Base-by-base conservation (phyloP, 2,113 vertebrate genomes). In the Syrrhaptes paradoxus region DNA sequence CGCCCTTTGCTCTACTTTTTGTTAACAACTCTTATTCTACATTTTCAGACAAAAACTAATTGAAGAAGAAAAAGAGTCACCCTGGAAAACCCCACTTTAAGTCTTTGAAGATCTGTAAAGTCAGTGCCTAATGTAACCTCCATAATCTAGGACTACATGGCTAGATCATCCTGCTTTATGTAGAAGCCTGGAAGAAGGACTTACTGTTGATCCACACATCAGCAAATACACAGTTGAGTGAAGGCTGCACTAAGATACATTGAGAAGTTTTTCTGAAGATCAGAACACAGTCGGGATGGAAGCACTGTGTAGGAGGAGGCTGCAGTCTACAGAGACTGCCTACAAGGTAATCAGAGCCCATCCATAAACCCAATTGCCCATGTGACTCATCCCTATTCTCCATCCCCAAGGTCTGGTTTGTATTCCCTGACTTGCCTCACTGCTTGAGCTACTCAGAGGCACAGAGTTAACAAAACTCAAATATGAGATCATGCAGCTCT, bases 401-500 rank as follows among this genome's bases (percentile, higher is more conserved):
- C 58, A 29, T 24, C 38, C 25, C 41, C 18, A 5, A 0, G 0
- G 45, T 62, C 55, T 48, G 52, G 0, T 24, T 59, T 88, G 59
- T 90, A 55, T 80, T 87, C 76, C 75, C 43, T 29, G 63, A 92
- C 71, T 51, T 43, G 46, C 63, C 63, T 91, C 59, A 0, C 78
- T 43, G 78, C 91, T 91, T 58, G 87, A 93, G 74, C 51, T 63
- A 9, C 63, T 77, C 32, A 0, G 24, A 88, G 71, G 51, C 63
- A 17, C n/a, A 48, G 74, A 91, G 90, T 80, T 96, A 94, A 93
- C 85, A 93, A 73, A 96, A 93, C 43, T 92, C 52, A 19, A 59
- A 85, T 54, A 71, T 2, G 48, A 85, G 70, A 74, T 91, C 71
- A 48, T 51, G 82, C 55, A 79, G 82, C 73, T 83, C 70, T 41